Evolutionary conservation across 2,113 vertebrate genomes (phyloP).

Genomic region (Callionymus lyra): DNA sequence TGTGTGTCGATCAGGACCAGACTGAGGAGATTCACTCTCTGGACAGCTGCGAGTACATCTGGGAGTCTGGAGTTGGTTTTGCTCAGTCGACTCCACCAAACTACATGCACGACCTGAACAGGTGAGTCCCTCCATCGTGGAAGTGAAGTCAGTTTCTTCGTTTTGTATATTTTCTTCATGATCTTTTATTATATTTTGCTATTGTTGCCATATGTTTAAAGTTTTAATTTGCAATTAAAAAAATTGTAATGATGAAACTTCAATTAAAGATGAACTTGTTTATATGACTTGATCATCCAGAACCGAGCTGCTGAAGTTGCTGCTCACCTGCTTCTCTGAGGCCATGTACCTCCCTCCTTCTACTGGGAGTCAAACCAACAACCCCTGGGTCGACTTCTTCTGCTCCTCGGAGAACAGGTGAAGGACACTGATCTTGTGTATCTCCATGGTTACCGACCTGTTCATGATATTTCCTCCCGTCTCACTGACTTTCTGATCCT

Average conservation of each 20-base stretch:
- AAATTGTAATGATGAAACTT: no score
- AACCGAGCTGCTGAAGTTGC: constrained; percentile 85
- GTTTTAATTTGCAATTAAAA: no score
- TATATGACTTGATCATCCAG: constrained; percentile 35
- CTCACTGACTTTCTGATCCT: no score
- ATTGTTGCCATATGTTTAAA: no score
- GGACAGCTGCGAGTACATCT: constrained; percentile 98
- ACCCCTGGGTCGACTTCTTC: constrained; percentile 96
- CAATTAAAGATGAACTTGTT: constrained; percentile 36
- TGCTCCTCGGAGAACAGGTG: constrained; percentile 95
- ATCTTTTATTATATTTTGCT: neutral
- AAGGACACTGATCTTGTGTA: neutral
- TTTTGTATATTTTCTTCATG: neutral
- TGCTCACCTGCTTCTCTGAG: constrained; percentile 95
- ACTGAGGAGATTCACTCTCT: constrained; percentile 81
- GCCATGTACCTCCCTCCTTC: constrained; percentile 91
- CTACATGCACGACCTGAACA: constrained; percentile 85
- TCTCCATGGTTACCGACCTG: no score
- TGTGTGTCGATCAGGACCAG: constrained; percentile 65
- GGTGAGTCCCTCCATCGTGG: constrained; percentile 60
- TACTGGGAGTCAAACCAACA: constrained; percentile 66
- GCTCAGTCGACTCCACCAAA: constrained; percentile 85
- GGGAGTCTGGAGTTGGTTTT: constrained; percentile 96
- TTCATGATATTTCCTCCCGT: no score
- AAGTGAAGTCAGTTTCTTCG: no score